Conservation (phyloP, 2,797 vertebrate species). For the Periparus ater region DNA sequence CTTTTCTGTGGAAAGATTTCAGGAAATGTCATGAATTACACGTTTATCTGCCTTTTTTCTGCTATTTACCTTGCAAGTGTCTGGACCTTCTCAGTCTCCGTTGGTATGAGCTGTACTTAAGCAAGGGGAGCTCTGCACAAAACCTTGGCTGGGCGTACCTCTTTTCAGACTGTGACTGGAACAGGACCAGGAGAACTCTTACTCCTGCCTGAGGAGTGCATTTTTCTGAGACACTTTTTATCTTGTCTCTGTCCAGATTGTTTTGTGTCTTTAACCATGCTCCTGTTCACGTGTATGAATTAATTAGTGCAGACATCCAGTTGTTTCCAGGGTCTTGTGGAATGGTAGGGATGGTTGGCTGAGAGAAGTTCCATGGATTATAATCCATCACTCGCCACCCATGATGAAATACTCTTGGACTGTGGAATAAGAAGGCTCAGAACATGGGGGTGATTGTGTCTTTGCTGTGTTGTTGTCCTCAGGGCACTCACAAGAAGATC, state of each 20-base stretch:
- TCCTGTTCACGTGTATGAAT: background rate
- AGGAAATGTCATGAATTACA: background rate
- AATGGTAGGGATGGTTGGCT: background rate
- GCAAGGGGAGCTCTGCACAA: background rate
- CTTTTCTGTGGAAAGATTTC: background rate
- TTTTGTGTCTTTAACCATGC: background rate
- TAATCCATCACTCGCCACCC: background rate
- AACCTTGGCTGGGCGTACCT: background rate
- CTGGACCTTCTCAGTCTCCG: background rate
- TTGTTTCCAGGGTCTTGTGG: background rate
- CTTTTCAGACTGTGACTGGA: background rate
- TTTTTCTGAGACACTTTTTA: background rate
- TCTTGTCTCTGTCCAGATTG: background rate
- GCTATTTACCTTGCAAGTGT: background rate
- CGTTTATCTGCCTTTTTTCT: background rate
- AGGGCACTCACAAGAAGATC: constrained; percentile 98
- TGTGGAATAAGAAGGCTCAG: background rate
- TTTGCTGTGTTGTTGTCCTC: background rate
- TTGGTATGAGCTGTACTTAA: background rate
- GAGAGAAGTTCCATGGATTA: background rate
- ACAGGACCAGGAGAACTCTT: background rate
- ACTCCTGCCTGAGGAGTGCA: background rate
- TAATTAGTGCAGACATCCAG: background rate
- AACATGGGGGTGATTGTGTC: background rate
- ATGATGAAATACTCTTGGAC: background rate